These are phyloP conservation scores for Drosophila histrio DNA, from an alignment of 2,888 invertebrate species.

Conservation along the genomic window DNA sequence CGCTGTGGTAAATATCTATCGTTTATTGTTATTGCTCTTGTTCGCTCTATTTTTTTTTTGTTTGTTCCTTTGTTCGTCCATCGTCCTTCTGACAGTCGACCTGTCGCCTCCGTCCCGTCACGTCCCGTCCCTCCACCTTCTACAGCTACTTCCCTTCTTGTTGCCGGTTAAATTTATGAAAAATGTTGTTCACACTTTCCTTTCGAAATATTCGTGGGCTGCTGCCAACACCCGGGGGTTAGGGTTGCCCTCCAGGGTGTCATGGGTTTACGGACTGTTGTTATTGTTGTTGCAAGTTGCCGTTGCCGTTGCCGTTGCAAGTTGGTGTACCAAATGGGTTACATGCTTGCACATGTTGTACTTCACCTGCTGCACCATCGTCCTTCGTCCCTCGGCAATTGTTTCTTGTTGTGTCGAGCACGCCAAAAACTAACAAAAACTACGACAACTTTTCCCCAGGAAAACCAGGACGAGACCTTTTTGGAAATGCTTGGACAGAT, in stretches of 20 bases:
- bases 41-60: constrained; percentile 73
- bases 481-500: constrained; percentile 12
- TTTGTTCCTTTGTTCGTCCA: constrained; percentile 64
- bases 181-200: constrained; percentile 82
- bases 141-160: constrained; percentile 2
- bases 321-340: constrained; percentile 72
- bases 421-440: constrained; percentile 24
- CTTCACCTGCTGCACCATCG: constrained; percentile 36
- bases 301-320: constrained; percentile 36
- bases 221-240: constrained; percentile 18
- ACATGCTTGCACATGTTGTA: constrained; percentile 70
- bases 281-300: constrained; percentile 15
- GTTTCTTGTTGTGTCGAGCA: constrained; percentile 15
- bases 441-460: constrained; percentile 7
- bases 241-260: constrained; percentile 34
- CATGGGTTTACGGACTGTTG: constrained; percentile 10
- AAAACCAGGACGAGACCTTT: not conserved
- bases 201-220: constrained; percentile 29
- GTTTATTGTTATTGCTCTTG: constrained; percentile 74
- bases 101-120: constrained; percentile 30
- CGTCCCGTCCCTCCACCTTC: not conserved
- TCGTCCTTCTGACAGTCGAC: constrained; percentile 25
- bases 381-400: not conserved
- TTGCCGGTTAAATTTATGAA: constrained; percentile 79
- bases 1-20: constrained; percentile 81